These are phyloP conservation scores for Mobula hypostoma DNA, from an alignment of 2,113 vertebrate genomes.

Conservation along the genomic window DNA sequence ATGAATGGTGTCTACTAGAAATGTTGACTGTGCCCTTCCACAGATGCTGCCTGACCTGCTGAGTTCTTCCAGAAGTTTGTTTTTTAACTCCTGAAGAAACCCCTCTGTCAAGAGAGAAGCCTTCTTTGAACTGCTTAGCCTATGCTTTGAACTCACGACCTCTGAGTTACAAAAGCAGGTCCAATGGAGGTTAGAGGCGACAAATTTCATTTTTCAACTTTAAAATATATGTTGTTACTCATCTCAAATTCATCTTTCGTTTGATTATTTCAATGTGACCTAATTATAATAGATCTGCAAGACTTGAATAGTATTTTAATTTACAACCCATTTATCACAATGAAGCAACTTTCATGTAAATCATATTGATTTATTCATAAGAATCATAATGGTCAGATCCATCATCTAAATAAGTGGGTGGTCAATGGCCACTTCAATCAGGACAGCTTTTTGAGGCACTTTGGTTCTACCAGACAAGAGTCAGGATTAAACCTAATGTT, in stretches of 20 bases:
- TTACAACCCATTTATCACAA: conserved; percentile 1
- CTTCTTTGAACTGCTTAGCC: background rate
- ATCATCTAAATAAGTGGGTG: background rate
- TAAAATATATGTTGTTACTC: background rate
- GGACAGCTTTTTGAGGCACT: background rate
- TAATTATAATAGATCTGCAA: background rate
- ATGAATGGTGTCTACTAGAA: too few species aligned
- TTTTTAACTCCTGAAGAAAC: background rate
- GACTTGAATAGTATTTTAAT: background rate
- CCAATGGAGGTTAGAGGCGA: background rate
- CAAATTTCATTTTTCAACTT: background rate
- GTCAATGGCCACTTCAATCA: background rate
- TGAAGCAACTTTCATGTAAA: background rate
- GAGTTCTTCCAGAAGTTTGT: too few species aligned
- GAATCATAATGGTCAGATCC: background rate
- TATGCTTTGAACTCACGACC: background rate
- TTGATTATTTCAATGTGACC: background rate
- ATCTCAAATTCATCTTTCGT: background rate
- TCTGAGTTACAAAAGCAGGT: background rate
- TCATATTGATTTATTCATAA: background rate
- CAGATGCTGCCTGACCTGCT: too few species aligned
- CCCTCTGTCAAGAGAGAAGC: background rate
- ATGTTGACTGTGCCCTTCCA: too few species aligned
- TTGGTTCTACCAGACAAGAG: too few species aligned
- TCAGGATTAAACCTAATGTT: too few species aligned